Base-by-base conservation (phyloP, 2,888 invertebrate species). In the Chymomyza amoena region DNA sequence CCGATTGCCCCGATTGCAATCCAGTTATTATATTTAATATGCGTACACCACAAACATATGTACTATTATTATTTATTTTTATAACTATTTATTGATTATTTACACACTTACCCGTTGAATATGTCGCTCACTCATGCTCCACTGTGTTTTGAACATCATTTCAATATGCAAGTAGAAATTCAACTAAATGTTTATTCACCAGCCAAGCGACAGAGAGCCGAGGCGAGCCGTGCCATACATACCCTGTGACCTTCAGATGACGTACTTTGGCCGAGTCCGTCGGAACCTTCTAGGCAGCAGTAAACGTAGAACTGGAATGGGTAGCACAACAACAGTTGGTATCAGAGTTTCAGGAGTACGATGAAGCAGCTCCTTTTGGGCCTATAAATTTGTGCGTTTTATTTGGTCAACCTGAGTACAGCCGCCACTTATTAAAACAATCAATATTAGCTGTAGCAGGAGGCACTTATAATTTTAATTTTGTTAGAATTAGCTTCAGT, bases 211-310 rank as follows among this genome's bases (percentile, higher is more conserved):
- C 25, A 1, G 25, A 25, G 25, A 25, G 25, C 9, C 28, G 6
- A 28, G 4, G 4, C 28, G 28, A 28, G 28, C 28, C 3, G 28
- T 39, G 39, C 39, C 39, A 15, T 10, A 0, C 39, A 45, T 45
- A 13, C 0, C 39, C 39, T 45, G 2, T 45, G 39, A 45, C 39
- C 39, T 45, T 45, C 32, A 7, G 6, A 45, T 13, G 39, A 13
- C 70, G 36, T 68, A 64, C 66, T 68, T 65, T 18, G 67, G 69
- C 51, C 62, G 10, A 68, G 10, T 13, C 45, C 9, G 68, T 39
- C 20, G 60, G 87, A 74, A 87, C 75, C 25, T 13, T 13, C 89
- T 73, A 73, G 85, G 82, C 89, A 83, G 88, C 82, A 69, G 74
- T 56, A 16, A 13, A 25, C n/a, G n/a, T n/a, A n/a, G n/a, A n/a